phyloP scores from a whole-genome alignment of 2,113 vertebrate species.

The Motacilla tschutschensis region DNA sequence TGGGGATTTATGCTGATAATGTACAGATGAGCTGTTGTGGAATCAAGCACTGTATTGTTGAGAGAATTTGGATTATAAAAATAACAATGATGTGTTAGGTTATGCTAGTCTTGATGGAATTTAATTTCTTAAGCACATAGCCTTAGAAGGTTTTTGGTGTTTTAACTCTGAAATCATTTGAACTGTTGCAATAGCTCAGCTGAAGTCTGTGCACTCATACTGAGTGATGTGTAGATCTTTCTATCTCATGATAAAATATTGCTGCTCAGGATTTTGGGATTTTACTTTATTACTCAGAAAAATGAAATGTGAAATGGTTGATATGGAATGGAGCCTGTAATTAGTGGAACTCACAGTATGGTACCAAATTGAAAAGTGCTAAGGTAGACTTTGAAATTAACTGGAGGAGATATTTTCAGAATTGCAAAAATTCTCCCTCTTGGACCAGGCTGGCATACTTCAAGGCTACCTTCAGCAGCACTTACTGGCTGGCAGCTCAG shows the following conservation, averaged over 20 bases:
- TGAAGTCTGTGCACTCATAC: not conserved
- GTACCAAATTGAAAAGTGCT: not conserved
- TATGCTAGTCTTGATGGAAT: not conserved
- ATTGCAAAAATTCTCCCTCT: not conserved
- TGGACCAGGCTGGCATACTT: not conserved
- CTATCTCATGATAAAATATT: not conserved
- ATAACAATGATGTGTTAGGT: not conserved
- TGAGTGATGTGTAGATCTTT: not conserved
- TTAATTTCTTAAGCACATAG: not conserved
- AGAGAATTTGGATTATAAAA: not conserved
- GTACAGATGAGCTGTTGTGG: not conserved
- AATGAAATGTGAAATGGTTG: not conserved
- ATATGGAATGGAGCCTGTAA: not conserved
- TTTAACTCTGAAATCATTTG: not conserved
- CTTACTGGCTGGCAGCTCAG: not conserved
- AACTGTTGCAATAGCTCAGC: not conserved
- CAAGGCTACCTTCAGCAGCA: not conserved
- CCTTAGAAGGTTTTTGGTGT: not conserved
- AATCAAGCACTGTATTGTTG: not conserved
- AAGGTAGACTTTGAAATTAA: not conserved
- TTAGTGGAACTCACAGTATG: not conserved
- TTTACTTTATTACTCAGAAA: not conserved
- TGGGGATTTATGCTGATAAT: not conserved
- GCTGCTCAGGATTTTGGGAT: not conserved
- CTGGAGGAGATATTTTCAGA: not conserved